Percentiles rank a stretch among this genome's conserved stretches.
Evolutionary conservation across 64 coral and sea anemone species (phyloP).

Genomic region (Orbicella faveolata): DNA sequence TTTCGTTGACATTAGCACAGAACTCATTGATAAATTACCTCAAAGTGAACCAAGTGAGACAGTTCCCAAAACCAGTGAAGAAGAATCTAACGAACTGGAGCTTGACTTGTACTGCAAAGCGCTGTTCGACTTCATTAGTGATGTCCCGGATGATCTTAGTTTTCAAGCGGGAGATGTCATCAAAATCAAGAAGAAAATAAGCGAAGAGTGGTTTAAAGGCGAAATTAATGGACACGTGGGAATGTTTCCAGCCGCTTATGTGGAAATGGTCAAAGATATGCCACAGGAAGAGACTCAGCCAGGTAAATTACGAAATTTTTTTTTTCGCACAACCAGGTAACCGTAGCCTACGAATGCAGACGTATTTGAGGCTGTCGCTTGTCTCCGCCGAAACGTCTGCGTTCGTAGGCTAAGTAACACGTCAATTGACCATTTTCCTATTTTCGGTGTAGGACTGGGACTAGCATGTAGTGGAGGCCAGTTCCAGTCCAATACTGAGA

Average conservation of each 20-base stretch:
- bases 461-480: too few relatives aligned
- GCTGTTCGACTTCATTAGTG: slow-evolving; percentile 69
- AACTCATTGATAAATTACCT: slow-evolving; percentile 26
- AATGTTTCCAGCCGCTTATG: slow-evolving; percentile 83
- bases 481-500: too few relatives aligned
- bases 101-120: slow-evolving; percentile 49
- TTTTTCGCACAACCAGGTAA: neutral
- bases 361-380: too few relatives aligned
- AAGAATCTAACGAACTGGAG: neutral
- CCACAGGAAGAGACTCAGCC: neutral
- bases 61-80: neutral
- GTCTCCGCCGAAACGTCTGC: too few relatives aligned
- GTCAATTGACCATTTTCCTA: too few relatives aligned
- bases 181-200: slow-evolving; percentile 62
- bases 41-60: neutral
- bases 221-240: slow-evolving; percentile 71
- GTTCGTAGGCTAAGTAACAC: too few relatives aligned
- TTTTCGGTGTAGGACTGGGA: too few relatives aligned
- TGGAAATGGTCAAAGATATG: slow-evolving; percentile 72
- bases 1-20: slow-evolving; percentile 76
- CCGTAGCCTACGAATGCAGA: too few relatives aligned
- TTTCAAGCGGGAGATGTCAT: slow-evolving; percentile 81
- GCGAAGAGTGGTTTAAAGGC: slow-evolving; percentile 86
- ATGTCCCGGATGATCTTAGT: slow-evolving; percentile 61
- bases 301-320: neutral